These are phyloP conservation scores for Polia nebulosa DNA, from an alignment of 2,888 invertebrate genomes.

Conservation along the genomic window DNA sequence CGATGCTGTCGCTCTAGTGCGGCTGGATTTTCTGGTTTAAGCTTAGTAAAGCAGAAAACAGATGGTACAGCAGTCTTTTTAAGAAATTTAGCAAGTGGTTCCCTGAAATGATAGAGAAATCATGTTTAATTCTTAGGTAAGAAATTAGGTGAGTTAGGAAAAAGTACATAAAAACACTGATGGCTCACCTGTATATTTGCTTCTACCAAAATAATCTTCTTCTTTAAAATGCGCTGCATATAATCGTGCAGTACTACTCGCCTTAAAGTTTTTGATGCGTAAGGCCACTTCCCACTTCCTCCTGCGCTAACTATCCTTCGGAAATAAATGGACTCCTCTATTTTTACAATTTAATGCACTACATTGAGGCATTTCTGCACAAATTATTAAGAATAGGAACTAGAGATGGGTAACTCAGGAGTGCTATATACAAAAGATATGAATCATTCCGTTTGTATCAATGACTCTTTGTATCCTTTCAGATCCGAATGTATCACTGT, in stretches of 20 bases:
- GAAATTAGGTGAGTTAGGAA: neutral
- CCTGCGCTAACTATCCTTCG: neutral
- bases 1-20: neutral
- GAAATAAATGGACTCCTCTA: no score
- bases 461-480: no score
- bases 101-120: neutral
- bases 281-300: neutral
- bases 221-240: slow-evolving; percentile 2
- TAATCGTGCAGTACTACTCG: slow-evolving; percentile 1
- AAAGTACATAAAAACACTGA: neutral
- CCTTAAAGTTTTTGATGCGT: neutral
- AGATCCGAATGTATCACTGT: no score
- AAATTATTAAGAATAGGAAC: no score
- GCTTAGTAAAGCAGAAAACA: neutral
- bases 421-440: no score
- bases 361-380: no score
- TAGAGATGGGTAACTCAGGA: no score
- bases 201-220: slow-evolving; percentile 9
- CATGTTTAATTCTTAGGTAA: neutral
- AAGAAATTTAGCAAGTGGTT: neutral
- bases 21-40: slow-evolving; percentile 1
- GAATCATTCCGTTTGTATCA: no score
- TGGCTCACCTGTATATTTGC: neutral
- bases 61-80: slow-evolving; percentile 3
- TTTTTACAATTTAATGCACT: no score